Conservation (phyloP, 1,140 invertebrate species). For the Homarus americanus region DNA sequence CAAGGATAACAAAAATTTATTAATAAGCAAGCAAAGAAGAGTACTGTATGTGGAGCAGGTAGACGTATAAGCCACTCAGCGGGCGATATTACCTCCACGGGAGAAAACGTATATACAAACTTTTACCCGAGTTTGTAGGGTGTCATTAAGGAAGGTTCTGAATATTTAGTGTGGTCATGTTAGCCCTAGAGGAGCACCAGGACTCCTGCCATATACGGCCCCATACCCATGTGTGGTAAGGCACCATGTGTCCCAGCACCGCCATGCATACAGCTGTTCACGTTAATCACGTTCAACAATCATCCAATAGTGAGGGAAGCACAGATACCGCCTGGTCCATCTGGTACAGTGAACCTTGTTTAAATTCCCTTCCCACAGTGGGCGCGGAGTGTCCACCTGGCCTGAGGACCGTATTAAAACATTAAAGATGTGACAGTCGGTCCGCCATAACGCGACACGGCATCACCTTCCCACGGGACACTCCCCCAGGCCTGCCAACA, state of each 20-base stretch:
- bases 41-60: too few relatives aligned
- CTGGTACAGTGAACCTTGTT: background rate
- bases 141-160: too few relatives aligned
- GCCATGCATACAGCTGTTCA: too few relatives aligned
- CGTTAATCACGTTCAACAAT: too few relatives aligned
- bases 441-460: background rate
- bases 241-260: background rate
- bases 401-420: background rate
- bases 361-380: background rate
- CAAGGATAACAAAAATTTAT: too few relatives aligned
- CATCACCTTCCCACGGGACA: background rate
- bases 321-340: background rate
- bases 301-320: too few relatives aligned
- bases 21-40: too few relatives aligned
- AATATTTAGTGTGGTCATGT: too few relatives aligned
- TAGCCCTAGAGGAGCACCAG: background rate
- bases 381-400: background rate
- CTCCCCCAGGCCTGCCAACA: background rate
- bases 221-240: background rate
- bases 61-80: too few relatives aligned
- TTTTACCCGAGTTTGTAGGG: too few relatives aligned
- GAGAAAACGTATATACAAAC: too few relatives aligned
- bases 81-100: too few relatives aligned
- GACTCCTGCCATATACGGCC: background rate
- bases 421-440: conserved; percentile 9